A percentile compares a stretch with the other conserved stretches of the same genome.
Conservation (phyloP, 2,797 vertebrate species). For the Takifugu rubripes region DNA sequence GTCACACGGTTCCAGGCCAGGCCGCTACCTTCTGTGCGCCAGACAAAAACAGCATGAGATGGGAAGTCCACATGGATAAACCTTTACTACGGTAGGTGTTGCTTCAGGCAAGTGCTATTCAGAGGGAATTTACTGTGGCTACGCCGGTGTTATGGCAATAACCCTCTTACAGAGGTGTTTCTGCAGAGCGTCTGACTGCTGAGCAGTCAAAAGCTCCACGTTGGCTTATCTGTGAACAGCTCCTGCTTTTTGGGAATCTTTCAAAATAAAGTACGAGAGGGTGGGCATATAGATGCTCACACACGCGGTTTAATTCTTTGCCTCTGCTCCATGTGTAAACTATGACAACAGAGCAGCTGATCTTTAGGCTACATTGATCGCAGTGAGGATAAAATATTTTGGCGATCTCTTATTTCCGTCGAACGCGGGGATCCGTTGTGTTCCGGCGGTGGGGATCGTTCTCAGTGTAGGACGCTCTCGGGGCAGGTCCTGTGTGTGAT, state of each 20-base stretch:
- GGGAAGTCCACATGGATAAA: constrained; percentile 79
- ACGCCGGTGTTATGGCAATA: constrained; percentile 57
- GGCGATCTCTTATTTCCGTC: too few species aligned
- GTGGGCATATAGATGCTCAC: too few species aligned
- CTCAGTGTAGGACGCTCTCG: constrained; percentile 10
- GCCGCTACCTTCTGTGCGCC: constrained; percentile 65
- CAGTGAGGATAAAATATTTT: too few species aligned
- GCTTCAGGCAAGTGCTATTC: constrained; percentile 72
- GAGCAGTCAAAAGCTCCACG: constrained; percentile 28
- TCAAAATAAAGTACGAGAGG: constrained; percentile 12
- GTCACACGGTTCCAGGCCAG: constrained; percentile 65
- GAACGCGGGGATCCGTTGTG: too few species aligned
- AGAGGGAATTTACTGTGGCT: constrained; percentile 64
- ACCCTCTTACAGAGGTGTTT: constrained; percentile 58
- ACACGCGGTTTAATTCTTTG: too few species aligned
- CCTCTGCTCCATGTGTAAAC: too few species aligned
- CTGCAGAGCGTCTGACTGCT: constrained; percentile 38
- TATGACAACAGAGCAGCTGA: too few species aligned
- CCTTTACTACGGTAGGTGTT: constrained; percentile 72
- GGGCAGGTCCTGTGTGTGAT: constrained; percentile 45
- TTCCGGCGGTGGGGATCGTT: too few species aligned
- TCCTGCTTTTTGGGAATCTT: constrained; percentile 5
- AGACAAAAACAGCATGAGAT: constrained; percentile 76
- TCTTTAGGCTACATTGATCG: too few species aligned
- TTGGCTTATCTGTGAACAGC: constrained; percentile 21